Conservation (phyloP, 2,888 invertebrate genomes). For the Dichetophora obliterata region DNA sequence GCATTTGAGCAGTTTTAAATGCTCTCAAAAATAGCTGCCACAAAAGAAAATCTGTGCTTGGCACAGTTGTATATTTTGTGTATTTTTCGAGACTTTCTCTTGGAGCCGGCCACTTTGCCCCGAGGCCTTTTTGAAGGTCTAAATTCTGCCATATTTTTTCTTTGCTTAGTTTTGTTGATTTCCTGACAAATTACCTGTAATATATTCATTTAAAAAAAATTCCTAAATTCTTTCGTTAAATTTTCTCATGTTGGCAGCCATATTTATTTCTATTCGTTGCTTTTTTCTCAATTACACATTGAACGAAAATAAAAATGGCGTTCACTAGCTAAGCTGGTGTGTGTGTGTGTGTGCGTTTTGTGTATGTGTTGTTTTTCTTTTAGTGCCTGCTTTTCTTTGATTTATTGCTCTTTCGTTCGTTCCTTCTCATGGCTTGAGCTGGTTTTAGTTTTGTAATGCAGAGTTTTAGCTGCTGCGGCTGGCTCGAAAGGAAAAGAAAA, state of each 20-base stretch:
- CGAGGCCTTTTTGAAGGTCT: no score
- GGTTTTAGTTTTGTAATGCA: neutral
- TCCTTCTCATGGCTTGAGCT: neutral
- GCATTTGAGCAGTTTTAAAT: no score
- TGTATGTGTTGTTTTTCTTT: conserved; percentile 24
- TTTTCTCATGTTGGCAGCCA: conserved; percentile 42
- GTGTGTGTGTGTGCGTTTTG: conserved; percentile 1
- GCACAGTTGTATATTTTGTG: no score
- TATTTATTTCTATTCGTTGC: conserved; percentile 42
- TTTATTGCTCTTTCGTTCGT: neutral
- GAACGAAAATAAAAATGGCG: conserved; percentile 41
- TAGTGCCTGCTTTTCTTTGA: neutral
- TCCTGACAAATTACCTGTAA: no score
- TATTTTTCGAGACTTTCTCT: no score
- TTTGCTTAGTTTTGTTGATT: no score
- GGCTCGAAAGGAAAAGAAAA: neutral
- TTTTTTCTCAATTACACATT: conserved; percentile 19
- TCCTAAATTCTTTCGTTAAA: neutral
- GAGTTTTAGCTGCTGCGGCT: neutral
- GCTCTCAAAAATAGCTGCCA: no score
- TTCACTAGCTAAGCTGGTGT: conserved; percentile 3
- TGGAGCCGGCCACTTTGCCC: no score
- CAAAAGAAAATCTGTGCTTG: no score
- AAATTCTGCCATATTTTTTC: no score
- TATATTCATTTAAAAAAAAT: neutral